Base-by-base conservation (phyloP, 2,113 vertebrate genomes). In the Eolophus roseicapilla region DNA sequence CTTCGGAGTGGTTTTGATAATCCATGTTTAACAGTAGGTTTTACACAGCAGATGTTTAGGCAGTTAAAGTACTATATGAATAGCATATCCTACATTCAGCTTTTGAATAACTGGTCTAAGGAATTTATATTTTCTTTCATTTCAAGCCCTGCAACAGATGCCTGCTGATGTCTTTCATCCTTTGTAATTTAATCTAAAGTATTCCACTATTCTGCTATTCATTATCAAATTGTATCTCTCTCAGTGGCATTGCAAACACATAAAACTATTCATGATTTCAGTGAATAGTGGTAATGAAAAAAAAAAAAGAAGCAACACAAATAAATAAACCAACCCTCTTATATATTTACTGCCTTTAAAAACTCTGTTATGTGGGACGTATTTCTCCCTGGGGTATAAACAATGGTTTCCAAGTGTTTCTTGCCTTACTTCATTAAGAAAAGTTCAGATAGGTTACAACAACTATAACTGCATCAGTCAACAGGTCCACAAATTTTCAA, bases 101-200 rank as follows among this genome's bases (percentile, higher is more conserved):
- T 88, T 87, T 76, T 89, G 19, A 86, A 55, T 77, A 84, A 64
- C 33, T 11, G 15, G 20, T 37, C 67, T 81, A 76, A 93, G 37
- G 47, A 93, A 74, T 90, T 86, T 65, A 44, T 78, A 24, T 47
- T 79, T 82, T 70, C 35, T 84, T 90, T 76, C 37, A 67, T 77
- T 96, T 90, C 64, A 77, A 88, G 65, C n/a, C 49, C 49, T 81
- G 50, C 2, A 6, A 62, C 74, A 96, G 71, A 79, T 95, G 69
- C 46, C 68, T 85, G 70, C 43, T 74, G 67, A 44, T 80, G 73
- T 92, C 85, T 86, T 92, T 80, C 50, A 77, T 65, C 60, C 43
- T 86, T 65, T 86, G 55, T 67, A 86, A 95, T 88, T 83, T 81
- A 88, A 95, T 84, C 27, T 52, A 43, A 93, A 94, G 37, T 90